Evolutionary conservation across 2,797 vertebrate genomes (phyloP), one percentile per base, ranked within the genome.

Genomic region (Esox lucius): DNA sequence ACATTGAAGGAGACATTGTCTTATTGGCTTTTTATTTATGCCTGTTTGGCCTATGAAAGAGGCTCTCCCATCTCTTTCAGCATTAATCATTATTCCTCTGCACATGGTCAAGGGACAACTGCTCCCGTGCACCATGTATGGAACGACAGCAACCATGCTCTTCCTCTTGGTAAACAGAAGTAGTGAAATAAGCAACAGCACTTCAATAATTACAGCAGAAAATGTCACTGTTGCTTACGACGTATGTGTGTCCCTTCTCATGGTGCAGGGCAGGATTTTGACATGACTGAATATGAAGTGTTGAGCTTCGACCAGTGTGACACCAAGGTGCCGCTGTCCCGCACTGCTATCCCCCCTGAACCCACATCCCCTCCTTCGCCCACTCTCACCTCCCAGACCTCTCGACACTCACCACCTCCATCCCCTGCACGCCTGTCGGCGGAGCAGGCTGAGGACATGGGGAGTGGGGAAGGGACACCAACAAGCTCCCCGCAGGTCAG

Each of bases 211-310:
- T 64, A 74, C 39, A 48, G 66, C 69, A 51, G 75, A 56, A 68
- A 56, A 39, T 81, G 75, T 66, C 56, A 3, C 33, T 74, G 64
- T 46, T 70, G 62, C 19, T 64, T 61, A 77, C n/a, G 69, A 13
- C 69, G 22, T 53, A 73, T 79, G 71, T 61, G 2, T 65, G 59
- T 68, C 5, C 80, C 76, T 82, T 80, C 71, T 78, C 85, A 87
- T 1, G 88, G 86, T 82, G 77, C 90, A 92, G 93, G 89, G 73
- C 84, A 87, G 84, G 93, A 93, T 73, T 89, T 91, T 91, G 94
- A 94, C 89, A 89, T 92, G 88, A 82, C 86, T 59, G 93, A 94
- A 49, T 94, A 86, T 90, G 94, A 95, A 85, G 76, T 94, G 84
- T 90, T 95, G 90, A 85, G 85, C 62, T 80, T 90, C 84, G 87